A percentile compares a stretch with the other conserved stretches of the same genome.
Evolutionary conservation across 2,797 vertebrate genomes (phyloP).

Genomic region (Notolabrus celidotus): DNA sequence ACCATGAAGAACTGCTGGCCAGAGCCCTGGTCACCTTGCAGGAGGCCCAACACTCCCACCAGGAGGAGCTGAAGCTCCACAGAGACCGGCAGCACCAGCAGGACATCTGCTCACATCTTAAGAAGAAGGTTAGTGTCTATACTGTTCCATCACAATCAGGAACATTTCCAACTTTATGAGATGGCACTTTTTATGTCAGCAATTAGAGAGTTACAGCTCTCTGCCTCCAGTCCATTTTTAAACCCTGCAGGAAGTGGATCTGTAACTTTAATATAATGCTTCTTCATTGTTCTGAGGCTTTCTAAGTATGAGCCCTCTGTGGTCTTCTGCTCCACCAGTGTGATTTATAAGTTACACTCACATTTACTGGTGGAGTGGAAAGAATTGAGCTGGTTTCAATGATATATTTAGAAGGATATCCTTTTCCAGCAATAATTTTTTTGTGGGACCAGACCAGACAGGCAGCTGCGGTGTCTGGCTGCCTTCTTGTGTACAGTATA

Average conservation of each 20-base stretch:
- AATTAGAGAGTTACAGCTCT: constrained; percentile 10
- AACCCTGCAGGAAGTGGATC: constrained; percentile 6
- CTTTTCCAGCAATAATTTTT: constrained; percentile 12
- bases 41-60: constrained; percentile 86
- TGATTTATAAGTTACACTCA: constrained; percentile 12
- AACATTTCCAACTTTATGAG: constrained; percentile 11
- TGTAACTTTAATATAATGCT: constrained; percentile 19
- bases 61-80: constrained; percentile 82
- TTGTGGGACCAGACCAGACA: constrained; percentile 21
- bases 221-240: constrained; percentile 4
- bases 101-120: constrained; percentile 89
- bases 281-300: constrained; percentile 12
- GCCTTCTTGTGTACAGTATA: constrained; percentile 53
- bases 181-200: constrained; percentile 14
- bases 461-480: constrained; percentile 29
- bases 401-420: neutral
- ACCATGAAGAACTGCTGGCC: constrained; percentile 82
- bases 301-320: constrained; percentile 4
- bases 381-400: neutral
- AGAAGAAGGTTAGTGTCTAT: constrained; percentile 88
- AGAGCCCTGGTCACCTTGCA: constrained; percentile 82
- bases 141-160: constrained; percentile 3
- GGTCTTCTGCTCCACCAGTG: constrained; percentile 9
- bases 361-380: neutral
- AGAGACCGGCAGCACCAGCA: constrained; percentile 87